Evolutionary conservation across 2,797 vertebrate species (phyloP).

Genomic region (Diglossa cyanea): DNA sequence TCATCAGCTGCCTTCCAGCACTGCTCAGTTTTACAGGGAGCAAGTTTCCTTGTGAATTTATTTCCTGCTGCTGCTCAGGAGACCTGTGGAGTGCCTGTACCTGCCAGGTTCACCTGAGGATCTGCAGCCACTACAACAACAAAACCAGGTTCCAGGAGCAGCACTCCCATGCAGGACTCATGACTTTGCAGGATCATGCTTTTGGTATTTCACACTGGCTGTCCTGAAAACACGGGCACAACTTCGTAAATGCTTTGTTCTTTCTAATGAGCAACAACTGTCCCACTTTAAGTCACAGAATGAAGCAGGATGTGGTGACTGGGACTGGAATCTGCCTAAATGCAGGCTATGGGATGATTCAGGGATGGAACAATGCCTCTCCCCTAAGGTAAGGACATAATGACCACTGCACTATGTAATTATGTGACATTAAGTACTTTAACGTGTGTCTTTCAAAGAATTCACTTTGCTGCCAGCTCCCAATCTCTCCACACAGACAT

Average conservation of each 20-base stretch:
- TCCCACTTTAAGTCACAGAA: slow-evolving; percentile 15
- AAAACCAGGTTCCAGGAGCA: neutral
- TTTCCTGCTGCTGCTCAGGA: neutral
- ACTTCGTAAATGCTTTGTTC: neutral
- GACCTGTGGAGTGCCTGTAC: neutral
- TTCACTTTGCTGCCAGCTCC: neutral
- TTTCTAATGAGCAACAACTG: slow-evolving; percentile 39
- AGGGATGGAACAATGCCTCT: slow-evolving; percentile 35
- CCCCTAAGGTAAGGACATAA: slow-evolving; percentile 16
- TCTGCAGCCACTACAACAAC: neutral
- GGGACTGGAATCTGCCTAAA: slow-evolving; percentile 10
- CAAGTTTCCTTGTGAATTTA: neutral
- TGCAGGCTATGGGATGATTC: neutral
- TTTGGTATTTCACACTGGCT: neutral
- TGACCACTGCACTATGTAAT: neutral
- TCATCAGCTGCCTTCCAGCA: neutral
- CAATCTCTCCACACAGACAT: neutral
- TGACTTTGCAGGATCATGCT: neutral
- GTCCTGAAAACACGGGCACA: neutral
- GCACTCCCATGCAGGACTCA: neutral
- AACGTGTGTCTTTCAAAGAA: slow-evolving; percentile 9
- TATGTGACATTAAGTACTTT: neutral
- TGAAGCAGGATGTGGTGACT: slow-evolving; percentile 38
- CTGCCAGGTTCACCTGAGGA: neutral
- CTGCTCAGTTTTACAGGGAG: neutral